A percentile compares a stretch with the other conserved stretches of the same genome.
phyloP scores from a whole-genome alignment of 2,113 vertebrate species.

The Emydocephalus ijimae region DNA sequence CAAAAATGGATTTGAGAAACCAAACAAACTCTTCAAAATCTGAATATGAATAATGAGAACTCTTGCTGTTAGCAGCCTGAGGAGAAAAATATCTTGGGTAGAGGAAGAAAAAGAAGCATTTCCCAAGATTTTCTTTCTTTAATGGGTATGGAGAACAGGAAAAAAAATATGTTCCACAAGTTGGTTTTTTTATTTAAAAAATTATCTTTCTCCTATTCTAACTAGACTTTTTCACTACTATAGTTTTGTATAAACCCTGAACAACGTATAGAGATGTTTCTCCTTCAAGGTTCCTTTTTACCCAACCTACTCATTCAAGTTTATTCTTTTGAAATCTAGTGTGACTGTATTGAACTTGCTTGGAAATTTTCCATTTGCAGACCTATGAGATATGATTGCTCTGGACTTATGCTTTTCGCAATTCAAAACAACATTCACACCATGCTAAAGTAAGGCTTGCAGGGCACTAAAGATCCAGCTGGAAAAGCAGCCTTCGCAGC shows the following conservation, averaged over 20 bases:
- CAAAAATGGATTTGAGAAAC: constrained; percentile 41
- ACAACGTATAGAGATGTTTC: not conserved
- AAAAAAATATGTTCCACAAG: not conserved
- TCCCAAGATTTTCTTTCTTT: constrained; percentile 17
- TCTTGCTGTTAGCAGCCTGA: not conserved
- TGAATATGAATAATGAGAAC: not conserved
- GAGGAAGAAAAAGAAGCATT: not conserved
- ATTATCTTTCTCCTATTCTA: not conserved
- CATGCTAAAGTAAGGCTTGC: not conserved
- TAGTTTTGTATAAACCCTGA: not conserved
- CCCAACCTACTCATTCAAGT: not conserved
- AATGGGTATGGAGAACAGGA: not conserved
- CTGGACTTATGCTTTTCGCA: not conserved
- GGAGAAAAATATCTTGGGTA: not conserved
- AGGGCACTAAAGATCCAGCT: not conserved
- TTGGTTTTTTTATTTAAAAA: not conserved
- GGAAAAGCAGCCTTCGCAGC: not conserved
- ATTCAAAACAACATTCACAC: not conserved
- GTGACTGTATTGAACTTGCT: not conserved
- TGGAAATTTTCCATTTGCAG: not conserved
- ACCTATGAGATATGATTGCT: not conserved
- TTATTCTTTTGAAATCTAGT: not conserved
- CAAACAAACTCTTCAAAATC: constrained; percentile 52
- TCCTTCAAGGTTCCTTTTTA: not conserved
- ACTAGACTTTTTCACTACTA: not conserved